phyloP scores from a whole-genome alignment of 1,140 invertebrate genomes.

The Sycophaga agraensis region DNA sequence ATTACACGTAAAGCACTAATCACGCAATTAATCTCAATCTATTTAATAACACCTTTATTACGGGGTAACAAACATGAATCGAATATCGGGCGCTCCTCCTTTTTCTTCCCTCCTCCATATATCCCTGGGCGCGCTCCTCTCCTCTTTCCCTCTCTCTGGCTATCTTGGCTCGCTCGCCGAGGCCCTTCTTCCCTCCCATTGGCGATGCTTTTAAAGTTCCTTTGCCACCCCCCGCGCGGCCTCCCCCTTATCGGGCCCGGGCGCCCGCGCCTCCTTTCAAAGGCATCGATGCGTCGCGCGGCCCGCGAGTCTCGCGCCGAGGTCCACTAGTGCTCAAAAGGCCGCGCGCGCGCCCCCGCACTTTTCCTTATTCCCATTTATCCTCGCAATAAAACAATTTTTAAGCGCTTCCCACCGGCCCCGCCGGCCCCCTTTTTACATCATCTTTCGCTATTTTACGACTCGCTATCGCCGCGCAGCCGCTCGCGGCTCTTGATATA shows the following conservation, averaged over 20 bases:
- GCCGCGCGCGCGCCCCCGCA: not conserved
- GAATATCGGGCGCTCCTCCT: conserved; percentile 32
- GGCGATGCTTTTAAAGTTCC: conserved; percentile 20
- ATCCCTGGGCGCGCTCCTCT: conserved; percentile 9
- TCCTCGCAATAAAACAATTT: conserved; percentile 11
- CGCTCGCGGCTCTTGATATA: too few species aligned
- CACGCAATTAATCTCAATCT: conserved; percentile 55
- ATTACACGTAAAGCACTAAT: conserved; percentile 43
- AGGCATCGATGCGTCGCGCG: conserved; percentile 18
- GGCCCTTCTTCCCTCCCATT: conserved; percentile 30
- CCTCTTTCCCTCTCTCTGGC: not conserved
- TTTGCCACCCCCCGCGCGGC: conserved; percentile 3
- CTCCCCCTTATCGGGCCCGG: conserved; percentile 27
- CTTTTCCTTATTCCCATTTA: conserved; percentile 15
- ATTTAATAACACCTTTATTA: conserved; percentile 57
- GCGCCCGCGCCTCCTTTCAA: conserved; percentile 8
- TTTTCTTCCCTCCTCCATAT: conserved; percentile 7
- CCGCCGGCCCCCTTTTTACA: not conserved
- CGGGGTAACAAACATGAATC: conserved; percentile 38
- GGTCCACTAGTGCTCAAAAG: conserved; percentile 12
- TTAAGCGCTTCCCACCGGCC: not conserved
- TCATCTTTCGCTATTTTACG: not conserved
- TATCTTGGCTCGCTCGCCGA: not conserved
- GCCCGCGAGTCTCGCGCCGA: not conserved
- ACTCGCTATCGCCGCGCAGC: not conserved